Base-by-base conservation (phyloP, 2,888 invertebrate species). In the Aspidapion aeneum region DNA sequence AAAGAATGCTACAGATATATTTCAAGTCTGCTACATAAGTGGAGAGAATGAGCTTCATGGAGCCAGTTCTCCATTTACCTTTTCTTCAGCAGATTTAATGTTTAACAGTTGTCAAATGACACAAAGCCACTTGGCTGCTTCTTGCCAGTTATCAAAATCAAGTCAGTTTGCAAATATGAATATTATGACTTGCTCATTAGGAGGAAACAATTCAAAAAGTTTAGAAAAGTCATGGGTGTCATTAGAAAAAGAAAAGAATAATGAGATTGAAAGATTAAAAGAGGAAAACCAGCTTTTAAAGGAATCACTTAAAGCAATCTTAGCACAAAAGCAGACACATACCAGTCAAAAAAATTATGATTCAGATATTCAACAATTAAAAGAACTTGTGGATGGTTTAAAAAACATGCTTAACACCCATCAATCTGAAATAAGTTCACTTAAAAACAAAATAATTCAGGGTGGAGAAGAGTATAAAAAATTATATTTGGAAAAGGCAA, bases 1-100 rank as follows among this genome's bases (percentile, higher is more conserved):
- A 16, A 75, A 73, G 63, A 73, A 73, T 61, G 62, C 65, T 21
- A 69, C 68, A n/a, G 74, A 74, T 48, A 71, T 77, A 59, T 79
- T 76, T 65, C 79, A 79, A 64, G 72, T 79, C 58, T 78, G 78
- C 66, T 79, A 78, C 64, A 74, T 79, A 60, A 75, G 74, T 61
- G 73, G 73, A 16, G 76, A 78, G 55, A 77, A 78, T 67, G 74
- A 74, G 55, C 71, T 78, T 49, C 74, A 75, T 58, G 79, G 77
- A 18, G 78, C 76, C 3, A 78, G 78, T 64, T 71, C 73, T 19
- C 74, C 78, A 1, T 77, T 79, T 63, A 77, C 77, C 62, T 77
- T 79, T 54, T 56, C 61, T 54, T 55, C 62, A 58, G 63, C 35
- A 66, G 55, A 57, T 66, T 7, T 12, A 3, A 35, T 35, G 35